Evolutionary conservation across 2,888 invertebrate species (phyloP).

Genomic region (Dryadula phaetusa): DNA sequence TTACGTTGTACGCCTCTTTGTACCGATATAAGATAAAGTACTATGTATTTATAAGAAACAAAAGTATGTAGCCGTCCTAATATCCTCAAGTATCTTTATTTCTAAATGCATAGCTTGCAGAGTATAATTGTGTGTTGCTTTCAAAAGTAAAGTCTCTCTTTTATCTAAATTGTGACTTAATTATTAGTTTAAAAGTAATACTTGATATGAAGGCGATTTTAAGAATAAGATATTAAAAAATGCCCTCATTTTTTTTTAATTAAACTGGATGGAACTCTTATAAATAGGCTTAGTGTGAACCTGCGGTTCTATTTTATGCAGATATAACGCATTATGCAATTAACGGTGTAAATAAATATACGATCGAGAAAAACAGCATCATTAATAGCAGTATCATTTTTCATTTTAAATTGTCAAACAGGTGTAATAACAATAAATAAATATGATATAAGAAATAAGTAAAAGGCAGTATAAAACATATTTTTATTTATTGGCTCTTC

Average conservation of each 20-base stretch:
- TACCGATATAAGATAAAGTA: background rate
- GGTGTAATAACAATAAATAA: too few species aligned
- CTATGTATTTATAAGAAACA: background rate
- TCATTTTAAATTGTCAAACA: too few species aligned
- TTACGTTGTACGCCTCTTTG: background rate
- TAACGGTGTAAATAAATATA: too few species aligned
- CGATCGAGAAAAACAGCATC: too few species aligned
- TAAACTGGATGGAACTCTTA: background rate
- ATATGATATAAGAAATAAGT: too few species aligned
- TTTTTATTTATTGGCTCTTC: too few species aligned
- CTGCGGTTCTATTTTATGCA: too few species aligned
- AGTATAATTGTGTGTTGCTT: background rate
- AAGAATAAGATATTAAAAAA: background rate
- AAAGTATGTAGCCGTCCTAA: slow-evolving; percentile 4
- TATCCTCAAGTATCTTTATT: background rate
- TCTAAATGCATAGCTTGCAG: background rate
- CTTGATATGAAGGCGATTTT: too few species aligned
- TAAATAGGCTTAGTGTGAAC: too few species aligned
- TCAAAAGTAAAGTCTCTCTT: background rate
- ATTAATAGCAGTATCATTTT: too few species aligned
- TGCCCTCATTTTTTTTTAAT: background rate
- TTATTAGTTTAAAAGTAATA: background rate
- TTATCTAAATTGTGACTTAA: background rate
- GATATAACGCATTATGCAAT: too few species aligned
- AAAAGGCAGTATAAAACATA: too few species aligned